A percentile compares a stretch with the other conserved stretches of the same genome.
Conservation (phyloP, 1,140 invertebrate genomes). For the Pantala flavescens region DNA sequence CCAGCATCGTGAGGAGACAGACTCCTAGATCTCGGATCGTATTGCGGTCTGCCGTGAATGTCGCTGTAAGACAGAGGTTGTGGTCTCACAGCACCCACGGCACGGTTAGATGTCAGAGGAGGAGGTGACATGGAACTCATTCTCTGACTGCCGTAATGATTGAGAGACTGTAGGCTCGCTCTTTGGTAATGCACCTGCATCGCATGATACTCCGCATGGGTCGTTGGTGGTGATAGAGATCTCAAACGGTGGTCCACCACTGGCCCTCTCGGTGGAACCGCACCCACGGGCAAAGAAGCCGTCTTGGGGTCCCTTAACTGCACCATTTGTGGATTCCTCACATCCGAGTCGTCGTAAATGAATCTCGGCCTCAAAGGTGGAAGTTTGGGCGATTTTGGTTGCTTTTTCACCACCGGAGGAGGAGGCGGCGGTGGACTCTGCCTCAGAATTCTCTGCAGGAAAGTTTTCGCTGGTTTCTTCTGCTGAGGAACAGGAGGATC, state of each 20-base stretch:
- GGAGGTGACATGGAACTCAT: background rate
- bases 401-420: background rate
- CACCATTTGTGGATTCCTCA: background rate
- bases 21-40: background rate
- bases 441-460: background rate
- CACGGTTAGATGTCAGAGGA: background rate
- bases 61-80: background rate
- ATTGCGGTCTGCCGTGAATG: background rate
- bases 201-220: background rate
- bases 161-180: background rate
- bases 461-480: background rate
- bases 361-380: no score
- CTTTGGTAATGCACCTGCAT: background rate
- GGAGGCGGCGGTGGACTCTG: background rate
- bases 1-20: background rate
- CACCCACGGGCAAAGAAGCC: background rate
- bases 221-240: background rate
- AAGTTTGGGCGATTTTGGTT: background rate
- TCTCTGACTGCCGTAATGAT: background rate
- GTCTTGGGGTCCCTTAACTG: background rate
- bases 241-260: background rate
- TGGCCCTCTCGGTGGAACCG: background rate
- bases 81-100: background rate
- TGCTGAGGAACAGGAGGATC: background rate
- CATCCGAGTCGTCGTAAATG: no score